phyloP scores from a whole-genome alignment of 2,113 vertebrate genomes.

The Phrynocephalus versicolor region DNA sequence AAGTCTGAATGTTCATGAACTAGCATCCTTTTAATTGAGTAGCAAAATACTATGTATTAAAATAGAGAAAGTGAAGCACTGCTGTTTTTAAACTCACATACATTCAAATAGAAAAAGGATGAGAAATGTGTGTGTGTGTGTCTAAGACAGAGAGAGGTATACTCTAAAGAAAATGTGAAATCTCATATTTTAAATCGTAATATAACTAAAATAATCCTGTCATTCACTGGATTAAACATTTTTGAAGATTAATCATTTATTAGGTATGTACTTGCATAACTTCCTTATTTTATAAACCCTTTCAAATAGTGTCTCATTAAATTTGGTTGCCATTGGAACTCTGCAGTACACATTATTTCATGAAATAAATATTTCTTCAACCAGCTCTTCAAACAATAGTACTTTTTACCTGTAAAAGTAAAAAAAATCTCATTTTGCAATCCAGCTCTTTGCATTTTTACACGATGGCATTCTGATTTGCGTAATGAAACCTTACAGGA shows the following conservation, averaged over 20 bases:
- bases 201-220: background rate
- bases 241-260: background rate
- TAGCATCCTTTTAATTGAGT: too few species aligned
- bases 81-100: too few species aligned
- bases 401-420: slow-evolving; percentile 66
- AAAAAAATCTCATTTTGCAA: slow-evolving; percentile 71
- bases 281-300: background rate
- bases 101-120: too few species aligned
- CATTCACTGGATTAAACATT: background rate
- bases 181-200: background rate
- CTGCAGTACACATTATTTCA: slow-evolving; percentile 1
- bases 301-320: background rate
- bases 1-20: too few species aligned
- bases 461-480: slow-evolving; percentile 65
- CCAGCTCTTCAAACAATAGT: background rate
- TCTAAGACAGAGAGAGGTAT: too few species aligned
- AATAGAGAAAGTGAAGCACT: too few species aligned
- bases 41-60: background rate
- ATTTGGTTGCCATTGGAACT: background rate
- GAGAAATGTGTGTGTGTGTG: too few species aligned
- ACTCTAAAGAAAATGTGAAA: background rate
- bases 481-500: slow-evolving; percentile 58
- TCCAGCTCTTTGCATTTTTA: slow-evolving; percentile 70
- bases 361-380: slow-evolving; percentile 5
- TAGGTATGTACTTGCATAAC: background rate